A percentile compares a stretch with the other conserved stretches of the same genome.
Evolutionary conservation across 2,113 vertebrate genomes (phyloP).

Genomic region (Anhinga anhinga): DNA sequence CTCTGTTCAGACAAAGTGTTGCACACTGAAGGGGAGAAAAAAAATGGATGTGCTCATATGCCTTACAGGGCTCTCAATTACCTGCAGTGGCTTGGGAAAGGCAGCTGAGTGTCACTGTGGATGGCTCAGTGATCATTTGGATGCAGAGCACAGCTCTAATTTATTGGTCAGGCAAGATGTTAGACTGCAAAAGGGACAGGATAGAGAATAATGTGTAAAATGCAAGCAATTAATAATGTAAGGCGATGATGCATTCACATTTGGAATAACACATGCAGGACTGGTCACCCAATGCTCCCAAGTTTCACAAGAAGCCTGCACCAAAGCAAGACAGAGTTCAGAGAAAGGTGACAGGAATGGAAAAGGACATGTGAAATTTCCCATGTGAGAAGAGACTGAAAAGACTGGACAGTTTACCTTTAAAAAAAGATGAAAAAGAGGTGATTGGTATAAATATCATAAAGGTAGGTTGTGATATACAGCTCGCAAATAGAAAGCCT

Average conservation of each 20-base stretch:
- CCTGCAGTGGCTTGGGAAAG: constrained; percentile 5
- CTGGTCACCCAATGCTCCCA: neutral
- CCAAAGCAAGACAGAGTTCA: neutral
- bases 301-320: neutral
- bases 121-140: neutral
- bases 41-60: neutral
- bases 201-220: constrained; percentile 23
- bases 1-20: constrained; percentile 33
- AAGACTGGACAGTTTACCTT: neutral
- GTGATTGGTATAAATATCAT: neutral
- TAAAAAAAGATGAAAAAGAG: neutral
- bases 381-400: neutral
- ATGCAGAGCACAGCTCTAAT: constrained; percentile 35
- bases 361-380: neutral
- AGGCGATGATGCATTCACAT: neutral
- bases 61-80: constrained; percentile 18
- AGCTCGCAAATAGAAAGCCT: neutral
- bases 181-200: neutral
- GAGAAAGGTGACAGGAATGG: neutral
- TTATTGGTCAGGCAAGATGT: constrained; percentile 21
- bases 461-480: neutral
- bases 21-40: neutral
- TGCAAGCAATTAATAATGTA: constrained; percentile 22
- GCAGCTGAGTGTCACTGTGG: neutral
- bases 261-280: neutral